Evolutionary conservation across 2,113 vertebrate genomes (phyloP).

Genomic region (Thunnus maccoyii): DNA sequence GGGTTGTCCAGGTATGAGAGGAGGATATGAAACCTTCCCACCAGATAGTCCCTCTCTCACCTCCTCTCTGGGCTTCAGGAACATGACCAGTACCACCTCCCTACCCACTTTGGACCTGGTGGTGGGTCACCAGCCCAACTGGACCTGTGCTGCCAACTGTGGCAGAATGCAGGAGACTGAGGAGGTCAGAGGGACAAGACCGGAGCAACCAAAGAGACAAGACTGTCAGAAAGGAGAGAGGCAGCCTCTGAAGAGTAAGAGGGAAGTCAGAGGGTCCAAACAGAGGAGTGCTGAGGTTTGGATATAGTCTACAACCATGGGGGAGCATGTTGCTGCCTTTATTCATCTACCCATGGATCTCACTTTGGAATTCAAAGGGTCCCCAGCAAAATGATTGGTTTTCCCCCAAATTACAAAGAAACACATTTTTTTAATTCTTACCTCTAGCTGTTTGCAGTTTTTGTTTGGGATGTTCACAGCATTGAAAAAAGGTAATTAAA

Average conservation of each 20-base stretch:
- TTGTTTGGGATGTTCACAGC: too few relatives aligned
- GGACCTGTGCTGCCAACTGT: conserved; percentile 77
- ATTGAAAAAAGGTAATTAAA: too few relatives aligned
- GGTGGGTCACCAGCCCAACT: conserved; percentile 76
- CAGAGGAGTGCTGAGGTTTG: conserved; percentile 81
- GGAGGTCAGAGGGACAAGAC: conserved; percentile 20
- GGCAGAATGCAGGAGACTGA: conserved; percentile 29
- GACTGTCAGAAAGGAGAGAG: conserved; percentile 45
- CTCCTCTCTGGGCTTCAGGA: conserved; percentile 74
- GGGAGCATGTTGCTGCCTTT: neutral
- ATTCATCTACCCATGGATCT: neutral
- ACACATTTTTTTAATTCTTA: too few relatives aligned
- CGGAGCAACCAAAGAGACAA: conserved; percentile 22
- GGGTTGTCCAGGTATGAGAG: conserved; percentile 12
- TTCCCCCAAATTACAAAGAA: too few relatives aligned
- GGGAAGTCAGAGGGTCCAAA: conserved; percentile 65
- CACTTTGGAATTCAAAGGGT: neutral
- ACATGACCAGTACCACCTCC: conserved; percentile 74
- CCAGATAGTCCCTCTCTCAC: conserved; percentile 70
- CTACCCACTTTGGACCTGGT: conserved; percentile 82
- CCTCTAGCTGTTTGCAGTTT: too few relatives aligned
- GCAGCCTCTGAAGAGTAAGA: conserved; percentile 59
- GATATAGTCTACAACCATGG: conserved; percentile 69
- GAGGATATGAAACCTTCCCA: conserved; percentile 68
- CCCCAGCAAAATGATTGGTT: neutral